Evolutionary conservation across 2,888 invertebrate genomes (phyloP), one percentile per base, ranked within the genome.

Genomic region (Drosophila monieri): DNA sequence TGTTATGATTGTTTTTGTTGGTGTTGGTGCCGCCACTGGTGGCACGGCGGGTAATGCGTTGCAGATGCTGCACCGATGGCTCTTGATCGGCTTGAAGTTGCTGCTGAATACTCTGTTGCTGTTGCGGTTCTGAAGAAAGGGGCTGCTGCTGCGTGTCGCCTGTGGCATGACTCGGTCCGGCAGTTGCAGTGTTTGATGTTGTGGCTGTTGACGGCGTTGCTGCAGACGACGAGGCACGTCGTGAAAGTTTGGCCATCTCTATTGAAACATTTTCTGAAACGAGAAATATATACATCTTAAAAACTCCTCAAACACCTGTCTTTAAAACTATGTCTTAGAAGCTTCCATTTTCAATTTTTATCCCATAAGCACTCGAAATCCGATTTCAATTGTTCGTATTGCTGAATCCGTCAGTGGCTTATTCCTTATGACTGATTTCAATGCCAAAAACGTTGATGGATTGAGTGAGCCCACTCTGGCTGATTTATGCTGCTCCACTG

Each of bases 191-290:
- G 21, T 41, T 47, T 62, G 75, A 37, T 62, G 62, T 32, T 66
- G 83, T 75, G 51, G 77, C 66, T 75, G 85, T 76, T 66, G 88
- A 72, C 47, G 88, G 76, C 74, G 80, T 80, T 78, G 85, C 76
- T 78, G 81, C 78, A 71, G 86, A 88, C 83, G 89, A 89, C 89
- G 89, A 89, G 78, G 87, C 89, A 86, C 91, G 92, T 90, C 91
- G 91, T 86, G 91, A 89, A 90, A 91, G 88, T 91, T 90, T 92
- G 79, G 92, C 92, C 92, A 92, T 92, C 85, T 91, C 91, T 91
- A 92, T 80, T 90, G 85, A 85, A 88, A 90, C 92, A 92, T 92
- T 81, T 90, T 91, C 91, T 91, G 77, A 0, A 89, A 90, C 32
- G 49, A 48, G 48, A 8, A 14, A 66, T 12, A 18, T 18, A 18